Evolutionary conservation across 2,888 invertebrate species (phyloP).

Genomic region (Lasioglossum calceatum): DNA sequence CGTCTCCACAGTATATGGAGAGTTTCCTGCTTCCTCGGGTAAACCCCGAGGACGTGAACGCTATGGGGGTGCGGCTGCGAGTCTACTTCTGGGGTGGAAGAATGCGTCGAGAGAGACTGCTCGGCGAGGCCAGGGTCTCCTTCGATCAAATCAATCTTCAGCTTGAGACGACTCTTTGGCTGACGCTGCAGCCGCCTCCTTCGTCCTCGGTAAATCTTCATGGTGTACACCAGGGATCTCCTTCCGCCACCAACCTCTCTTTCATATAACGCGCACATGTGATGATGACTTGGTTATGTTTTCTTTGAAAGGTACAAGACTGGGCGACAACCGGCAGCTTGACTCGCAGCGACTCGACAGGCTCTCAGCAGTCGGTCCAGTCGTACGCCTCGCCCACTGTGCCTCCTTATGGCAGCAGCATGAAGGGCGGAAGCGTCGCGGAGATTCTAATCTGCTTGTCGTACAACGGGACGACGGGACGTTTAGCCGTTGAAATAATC

Average conservation of each 20-base stretch:
- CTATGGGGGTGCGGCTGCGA: conserved; percentile 95
- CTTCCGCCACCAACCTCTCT: too few relatives aligned
- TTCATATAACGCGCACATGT: too few relatives aligned
- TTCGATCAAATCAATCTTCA: conserved; percentile 96
- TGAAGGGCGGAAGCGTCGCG: conserved; percentile 95
- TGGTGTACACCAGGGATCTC: too few relatives aligned
- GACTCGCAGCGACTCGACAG: conserved; percentile 96
- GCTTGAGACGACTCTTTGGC: conserved; percentile 95
- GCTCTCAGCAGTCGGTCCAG: conserved; percentile 94
- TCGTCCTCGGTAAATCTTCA: conserved; percentile 75
- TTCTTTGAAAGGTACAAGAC: conserved; percentile 73
- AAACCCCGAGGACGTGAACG: conserved; percentile 97
- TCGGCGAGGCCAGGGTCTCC: conserved; percentile 95
- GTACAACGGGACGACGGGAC: conserved; percentile 97
- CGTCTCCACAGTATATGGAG: conserved; percentile 97
- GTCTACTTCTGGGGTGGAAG: conserved; percentile 95
- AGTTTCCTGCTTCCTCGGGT: conserved; percentile 96
- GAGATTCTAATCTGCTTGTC: conserved; percentile 95
- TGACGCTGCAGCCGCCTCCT: conserved; percentile 89
- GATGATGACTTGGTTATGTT: background rate
- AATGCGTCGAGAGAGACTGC: conserved; percentile 95
- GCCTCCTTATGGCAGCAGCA: conserved; percentile 84
- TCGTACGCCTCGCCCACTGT: conserved; percentile 82
- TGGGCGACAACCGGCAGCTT: conserved; percentile 85
- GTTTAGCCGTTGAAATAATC: conserved; percentile 95